These are phyloP conservation scores for Theretra japonica DNA, from an alignment of 2,888 invertebrate species.

Conservation along the genomic window DNA sequence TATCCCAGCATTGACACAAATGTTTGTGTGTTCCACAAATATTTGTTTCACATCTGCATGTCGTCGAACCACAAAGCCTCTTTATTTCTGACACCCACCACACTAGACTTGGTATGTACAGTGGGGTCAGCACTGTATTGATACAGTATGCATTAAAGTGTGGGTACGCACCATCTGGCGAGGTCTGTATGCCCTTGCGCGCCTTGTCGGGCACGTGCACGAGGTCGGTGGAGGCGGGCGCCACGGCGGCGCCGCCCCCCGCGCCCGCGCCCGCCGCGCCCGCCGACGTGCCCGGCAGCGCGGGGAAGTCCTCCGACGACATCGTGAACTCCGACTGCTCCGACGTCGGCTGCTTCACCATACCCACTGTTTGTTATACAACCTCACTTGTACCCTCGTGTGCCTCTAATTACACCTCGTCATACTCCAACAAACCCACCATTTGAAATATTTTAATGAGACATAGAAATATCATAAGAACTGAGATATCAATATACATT, in stretches of 20 bases:
- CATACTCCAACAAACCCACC: too few relatives aligned
- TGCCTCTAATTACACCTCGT: neutral
- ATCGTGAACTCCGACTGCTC: constrained; percentile 98
- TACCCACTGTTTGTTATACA: constrained; percentile 87
- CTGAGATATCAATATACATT: too few relatives aligned
- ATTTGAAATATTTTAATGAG: too few relatives aligned
- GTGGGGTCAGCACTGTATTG: too few relatives aligned
- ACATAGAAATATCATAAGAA: too few relatives aligned
- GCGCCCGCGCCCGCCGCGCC: constrained; percentile 78
- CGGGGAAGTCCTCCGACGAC: constrained; percentile 99
- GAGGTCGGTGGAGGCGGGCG: constrained; percentile 42
- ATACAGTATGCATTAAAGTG: neutral
- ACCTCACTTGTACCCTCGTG: constrained; percentile 26
- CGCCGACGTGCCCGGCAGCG: constrained; percentile 96
- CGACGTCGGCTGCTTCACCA: constrained; percentile 97
- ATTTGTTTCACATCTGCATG: too few relatives aligned
- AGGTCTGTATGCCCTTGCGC: constrained; percentile 96
- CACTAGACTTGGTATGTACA: too few relatives aligned
- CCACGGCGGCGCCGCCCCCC: constrained; percentile 69
- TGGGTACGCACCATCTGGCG: constrained; percentile 90
- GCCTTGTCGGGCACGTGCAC: constrained; percentile 68
- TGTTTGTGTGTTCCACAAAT: too few relatives aligned
- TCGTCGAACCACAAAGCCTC: too few relatives aligned
- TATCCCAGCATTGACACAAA: too few relatives aligned
- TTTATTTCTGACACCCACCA: too few relatives aligned